Conservation (phyloP, 2,888 invertebrate genomes). For the Heliconius ethilla region DNA sequence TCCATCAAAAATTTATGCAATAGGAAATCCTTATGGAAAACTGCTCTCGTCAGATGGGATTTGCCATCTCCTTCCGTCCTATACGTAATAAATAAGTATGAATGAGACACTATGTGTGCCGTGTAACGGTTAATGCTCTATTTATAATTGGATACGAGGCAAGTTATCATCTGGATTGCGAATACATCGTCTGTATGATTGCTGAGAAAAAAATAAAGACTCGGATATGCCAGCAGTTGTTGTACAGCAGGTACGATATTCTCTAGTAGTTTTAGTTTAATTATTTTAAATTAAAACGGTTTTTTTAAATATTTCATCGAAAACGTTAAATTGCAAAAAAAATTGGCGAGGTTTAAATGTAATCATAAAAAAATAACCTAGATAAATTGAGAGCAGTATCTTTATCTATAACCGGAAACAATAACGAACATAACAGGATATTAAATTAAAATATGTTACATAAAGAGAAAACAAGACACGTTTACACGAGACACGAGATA, state of each 20-base stretch:
- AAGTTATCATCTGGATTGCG: conserved; percentile 61
- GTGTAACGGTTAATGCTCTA: conserved; percentile 71
- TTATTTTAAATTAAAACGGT: not conserved
- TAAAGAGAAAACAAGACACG: conserved; percentile 41
- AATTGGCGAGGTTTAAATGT: not conserved
- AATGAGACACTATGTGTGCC: conserved; percentile 38
- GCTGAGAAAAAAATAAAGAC: conserved; percentile 6
- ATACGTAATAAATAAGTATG: not conserved
- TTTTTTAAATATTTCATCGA: not conserved
- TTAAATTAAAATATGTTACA: conserved; percentile 38
- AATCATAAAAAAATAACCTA: not conserved
- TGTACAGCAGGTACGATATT: not conserved
- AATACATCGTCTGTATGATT: conserved; percentile 43
- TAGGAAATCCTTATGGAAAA: conserved; percentile 39
- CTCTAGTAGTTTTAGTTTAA: not conserved
- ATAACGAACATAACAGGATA: conserved; percentile 19
- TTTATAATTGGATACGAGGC: conserved; percentile 71
- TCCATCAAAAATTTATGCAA: conserved; percentile 2
- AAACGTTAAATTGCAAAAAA: not conserved
- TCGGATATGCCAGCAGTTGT: not conserved
- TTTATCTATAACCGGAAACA: conserved; percentile 20
- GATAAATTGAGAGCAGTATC: not conserved
- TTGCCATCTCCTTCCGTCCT: conserved; percentile 5
- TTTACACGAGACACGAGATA: conserved; percentile 32
- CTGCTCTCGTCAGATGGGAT: conserved; percentile 18